Conservation (phyloP, 1,140 invertebrate species). For the Globodera rostochiensis region DNA sequence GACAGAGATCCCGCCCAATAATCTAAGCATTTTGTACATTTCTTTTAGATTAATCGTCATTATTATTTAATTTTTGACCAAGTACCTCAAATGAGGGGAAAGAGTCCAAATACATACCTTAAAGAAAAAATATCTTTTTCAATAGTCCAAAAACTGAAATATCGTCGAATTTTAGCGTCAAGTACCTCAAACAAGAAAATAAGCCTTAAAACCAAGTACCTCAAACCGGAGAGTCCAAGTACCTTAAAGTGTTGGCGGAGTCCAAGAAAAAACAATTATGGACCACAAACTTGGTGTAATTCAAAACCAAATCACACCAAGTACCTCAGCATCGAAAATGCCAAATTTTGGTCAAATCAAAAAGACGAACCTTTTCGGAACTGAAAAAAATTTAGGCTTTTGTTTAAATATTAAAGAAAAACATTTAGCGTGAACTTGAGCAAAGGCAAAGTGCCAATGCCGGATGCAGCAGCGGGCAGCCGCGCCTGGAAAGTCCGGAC, state of each 20-base stretch:
- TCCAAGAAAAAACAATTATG: too few relatives aligned
- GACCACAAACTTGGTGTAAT: too few relatives aligned
- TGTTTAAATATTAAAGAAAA: background rate
- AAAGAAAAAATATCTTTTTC: too few relatives aligned
- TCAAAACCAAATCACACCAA: background rate
- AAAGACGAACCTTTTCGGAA: too few relatives aligned
- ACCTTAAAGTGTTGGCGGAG: background rate
- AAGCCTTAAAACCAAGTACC: background rate
- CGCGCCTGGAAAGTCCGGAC: background rate
- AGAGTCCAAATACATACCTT: too few relatives aligned
- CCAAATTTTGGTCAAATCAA: too few relatives aligned
- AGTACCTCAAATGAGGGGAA: background rate
- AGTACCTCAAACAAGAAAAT: too few relatives aligned
- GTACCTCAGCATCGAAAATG: background rate
- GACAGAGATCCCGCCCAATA: too few relatives aligned
- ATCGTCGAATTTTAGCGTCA: too few relatives aligned
- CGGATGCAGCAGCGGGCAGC: background rate
- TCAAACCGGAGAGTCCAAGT: background rate
- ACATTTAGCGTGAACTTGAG: background rate
- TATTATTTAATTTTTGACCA: background rate
- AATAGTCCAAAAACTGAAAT: too few relatives aligned
- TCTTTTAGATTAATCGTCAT: background rate
- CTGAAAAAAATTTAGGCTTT: too few relatives aligned
- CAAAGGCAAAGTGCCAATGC: background rate
- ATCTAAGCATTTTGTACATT: background rate